A percentile compares a stretch with the other conserved stretches of the same genome.
These are phyloP conservation scores for Tolypeutes matacus DNA, from an alignment of 2,797 vertebrate species.

Conservation along the genomic window DNA sequence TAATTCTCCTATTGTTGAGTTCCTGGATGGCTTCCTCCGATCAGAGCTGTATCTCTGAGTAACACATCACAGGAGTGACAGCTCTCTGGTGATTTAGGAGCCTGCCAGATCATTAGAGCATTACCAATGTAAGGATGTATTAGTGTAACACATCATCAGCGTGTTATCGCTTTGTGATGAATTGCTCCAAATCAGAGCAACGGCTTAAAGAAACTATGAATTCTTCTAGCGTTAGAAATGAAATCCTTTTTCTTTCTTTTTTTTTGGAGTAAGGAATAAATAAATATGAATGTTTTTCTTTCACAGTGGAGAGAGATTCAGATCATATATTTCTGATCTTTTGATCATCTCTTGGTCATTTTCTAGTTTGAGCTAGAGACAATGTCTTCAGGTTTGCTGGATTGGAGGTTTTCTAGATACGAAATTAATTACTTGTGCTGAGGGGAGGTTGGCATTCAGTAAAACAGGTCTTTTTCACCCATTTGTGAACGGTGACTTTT, in stretches of 20 bases:
- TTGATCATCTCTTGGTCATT: not conserved
- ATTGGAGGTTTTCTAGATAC: conserved; percentile 40
- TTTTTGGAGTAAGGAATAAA: conserved; percentile 69
- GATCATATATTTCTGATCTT: conserved; percentile 53
- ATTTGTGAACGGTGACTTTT: not conserved
- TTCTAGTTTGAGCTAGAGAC: conserved; percentile 31
- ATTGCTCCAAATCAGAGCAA: conserved; percentile 45
- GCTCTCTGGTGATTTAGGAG: conserved; percentile 74
- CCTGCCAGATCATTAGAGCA: conserved; percentile 74
- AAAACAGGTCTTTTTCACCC: not conserved
- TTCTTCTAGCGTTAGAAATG: conserved; percentile 70
- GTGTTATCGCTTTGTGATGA: conserved; percentile 54
- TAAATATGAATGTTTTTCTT: conserved; percentile 51
- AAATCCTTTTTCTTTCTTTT: not conserved
- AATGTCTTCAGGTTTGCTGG: not conserved
- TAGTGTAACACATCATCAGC: conserved; percentile 65
- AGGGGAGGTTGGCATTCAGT: not conserved
- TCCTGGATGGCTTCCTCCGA: conserved; percentile 75
- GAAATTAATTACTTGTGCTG: not conserved
- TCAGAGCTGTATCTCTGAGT: conserved; percentile 77
- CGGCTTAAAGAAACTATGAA: conserved; percentile 57
- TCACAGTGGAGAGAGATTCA: not conserved
- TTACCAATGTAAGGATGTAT: conserved; percentile 65
- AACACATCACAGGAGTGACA: conserved; percentile 77
- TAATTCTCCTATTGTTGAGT: conserved; percentile 69